phyloP scores from a whole-genome alignment of 2,888 invertebrate species.

The Antheraea assamensis region DNA sequence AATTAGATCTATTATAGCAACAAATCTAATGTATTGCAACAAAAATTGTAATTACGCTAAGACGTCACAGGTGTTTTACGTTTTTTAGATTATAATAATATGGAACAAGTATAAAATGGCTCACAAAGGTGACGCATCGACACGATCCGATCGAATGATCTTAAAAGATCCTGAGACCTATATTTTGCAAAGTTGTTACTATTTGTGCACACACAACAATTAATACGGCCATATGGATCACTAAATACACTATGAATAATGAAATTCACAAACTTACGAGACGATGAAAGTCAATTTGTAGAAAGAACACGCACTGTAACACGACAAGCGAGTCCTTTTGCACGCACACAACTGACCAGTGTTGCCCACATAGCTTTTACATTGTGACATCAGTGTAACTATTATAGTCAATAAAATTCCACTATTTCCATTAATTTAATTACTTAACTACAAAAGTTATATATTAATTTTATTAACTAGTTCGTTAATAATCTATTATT shows the following conservation, averaged over 20 bases:
- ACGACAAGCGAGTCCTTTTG: slow-evolving; percentile 74
- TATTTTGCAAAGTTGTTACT: slow-evolving; percentile 25
- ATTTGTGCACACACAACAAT: slow-evolving; percentile 36
- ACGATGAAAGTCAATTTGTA: slow-evolving; percentile 79
- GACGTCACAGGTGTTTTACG: slow-evolving; percentile 17
- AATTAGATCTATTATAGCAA: not conserved
- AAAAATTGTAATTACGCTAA: not conserved
- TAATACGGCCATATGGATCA: slow-evolving; percentile 39
- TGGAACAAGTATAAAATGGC: slow-evolving; percentile 73
- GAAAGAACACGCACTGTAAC: slow-evolving; percentile 77
- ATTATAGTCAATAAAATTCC: not conserved
- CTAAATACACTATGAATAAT: slow-evolving; percentile 62
- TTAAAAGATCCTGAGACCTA: slow-evolving; percentile 48
- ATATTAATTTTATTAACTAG: not conserved
- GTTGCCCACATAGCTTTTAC: slow-evolving; percentile 1
- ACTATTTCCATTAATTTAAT: not conserved
- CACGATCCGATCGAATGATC: slow-evolving; percentile 78
- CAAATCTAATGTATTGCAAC: not conserved
- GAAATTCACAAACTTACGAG: slow-evolving; percentile 79
- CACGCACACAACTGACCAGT: slow-evolving; percentile 66
- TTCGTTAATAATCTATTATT: not conserved
- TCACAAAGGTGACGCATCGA: slow-evolving; percentile 82
- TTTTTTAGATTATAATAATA: slow-evolving; percentile 44
- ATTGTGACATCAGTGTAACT: not conserved
- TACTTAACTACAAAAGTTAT: not conserved